A percentile compares a stretch with the other conserved stretches of the same genome.
These are phyloP conservation scores for Intellagama lesueurii DNA, from an alignment of 2,797 vertebrate genomes.

Conservation along the genomic window DNA sequence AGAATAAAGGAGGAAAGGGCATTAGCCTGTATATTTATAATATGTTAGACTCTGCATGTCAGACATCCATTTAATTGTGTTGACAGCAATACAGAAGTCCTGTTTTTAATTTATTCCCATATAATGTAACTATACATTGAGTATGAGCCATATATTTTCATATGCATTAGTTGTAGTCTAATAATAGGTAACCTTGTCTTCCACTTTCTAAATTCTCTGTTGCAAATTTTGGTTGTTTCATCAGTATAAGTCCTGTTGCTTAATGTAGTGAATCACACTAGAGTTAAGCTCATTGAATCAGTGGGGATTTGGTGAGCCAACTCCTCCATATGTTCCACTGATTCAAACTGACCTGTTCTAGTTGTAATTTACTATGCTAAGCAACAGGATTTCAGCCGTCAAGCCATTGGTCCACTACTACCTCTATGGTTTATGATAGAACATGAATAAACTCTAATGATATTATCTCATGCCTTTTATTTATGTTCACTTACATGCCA, in stretches of 20 bases:
- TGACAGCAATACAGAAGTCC: background rate
- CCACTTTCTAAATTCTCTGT: background rate
- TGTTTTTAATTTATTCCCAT: slow-evolving; percentile 3
- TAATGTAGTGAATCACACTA: no score
- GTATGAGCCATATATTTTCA: background rate
- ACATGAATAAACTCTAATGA: background rate
- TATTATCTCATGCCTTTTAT: background rate
- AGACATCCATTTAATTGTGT: background rate
- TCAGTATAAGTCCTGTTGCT: no score
- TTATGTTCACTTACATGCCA: background rate
- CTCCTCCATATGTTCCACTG: no score
- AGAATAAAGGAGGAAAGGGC: background rate
- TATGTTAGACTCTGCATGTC: background rate
- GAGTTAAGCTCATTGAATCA: no score
- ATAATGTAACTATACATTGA: background rate
- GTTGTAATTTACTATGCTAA: no score
- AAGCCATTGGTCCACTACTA: background rate
- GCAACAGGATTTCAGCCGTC: no score
- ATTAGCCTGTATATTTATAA: background rate
- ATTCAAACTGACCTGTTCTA: no score
- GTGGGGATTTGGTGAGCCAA: no score
- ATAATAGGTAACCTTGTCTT: background rate
- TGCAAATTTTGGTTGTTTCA: background rate
- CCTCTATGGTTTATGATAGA: background rate
- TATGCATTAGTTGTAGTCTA: background rate